Base-by-base conservation (phyloP, 2,797 vertebrate genomes). In the Cuculus canorus region DNA sequence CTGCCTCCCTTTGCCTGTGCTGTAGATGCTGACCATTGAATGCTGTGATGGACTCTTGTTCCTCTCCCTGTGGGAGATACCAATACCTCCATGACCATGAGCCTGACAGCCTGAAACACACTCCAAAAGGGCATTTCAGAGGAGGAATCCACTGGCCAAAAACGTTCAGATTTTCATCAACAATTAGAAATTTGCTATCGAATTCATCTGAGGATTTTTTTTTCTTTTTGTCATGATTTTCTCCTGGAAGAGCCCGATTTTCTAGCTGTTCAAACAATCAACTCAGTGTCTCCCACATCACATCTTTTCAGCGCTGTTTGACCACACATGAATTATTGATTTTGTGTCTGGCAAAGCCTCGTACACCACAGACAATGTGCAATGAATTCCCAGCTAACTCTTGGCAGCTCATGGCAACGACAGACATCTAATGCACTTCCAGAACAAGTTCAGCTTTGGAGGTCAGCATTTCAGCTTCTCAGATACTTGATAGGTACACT, bases 381-480 rank as follows among this genome's bases (percentile, higher is more conserved):
- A 41, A 11, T 1, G 2, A 81, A 87, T 57, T 94, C 71, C 81
- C 82, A 41, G 78, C 50, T 63, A 61, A 76, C 77, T 35, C 71
- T 24, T 27, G 39, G 76, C 64, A 93, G 60, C 52, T 64, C 47
- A 12, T 0, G 0, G 81, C 70, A 86, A 63, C 60, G 82, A 54
- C 81, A 87, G 78, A 25, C 53, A 81, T 35, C 69, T n/a, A n/a
- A 81, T 19, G 9, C 8, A 28, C 59, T 88, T 84, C 68, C 88
- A 82, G 68, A 64, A 56, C 68, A 77, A 82, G 53, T n/a, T 90
- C 83, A 73, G 65, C 82, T 65, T 52, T 22, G 41, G 61, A 75
- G 65, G 72, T 90, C 91, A 94, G 89, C 50, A 10, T 13, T 84
- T 73, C 88, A 71, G 57, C 48, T 56, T 64, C 83, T 77, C 16